Evolutionary conservation across 1,140 invertebrate genomes (phyloP).

Genomic region (Euschistus heros): DNA sequence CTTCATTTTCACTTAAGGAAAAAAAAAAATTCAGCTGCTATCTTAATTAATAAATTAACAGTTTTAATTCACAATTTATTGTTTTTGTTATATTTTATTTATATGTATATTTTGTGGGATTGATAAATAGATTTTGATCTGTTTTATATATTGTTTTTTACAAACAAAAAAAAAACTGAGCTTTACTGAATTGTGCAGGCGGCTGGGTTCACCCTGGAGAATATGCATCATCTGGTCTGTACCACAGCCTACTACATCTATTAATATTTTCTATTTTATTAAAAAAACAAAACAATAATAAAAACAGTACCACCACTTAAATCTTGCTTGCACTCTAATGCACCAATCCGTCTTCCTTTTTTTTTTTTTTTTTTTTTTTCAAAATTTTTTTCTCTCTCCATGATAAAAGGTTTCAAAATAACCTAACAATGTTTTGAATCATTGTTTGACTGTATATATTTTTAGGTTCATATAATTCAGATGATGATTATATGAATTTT

Average conservation of each 20-base stretch:
- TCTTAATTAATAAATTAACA: too few species aligned
- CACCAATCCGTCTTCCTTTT: neutral
- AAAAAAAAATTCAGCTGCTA: too few species aligned
- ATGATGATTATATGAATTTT: neutral
- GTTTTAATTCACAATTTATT: too few species aligned
- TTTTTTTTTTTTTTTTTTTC: slow-evolving; percentile 4
- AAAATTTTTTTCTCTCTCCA: neutral
- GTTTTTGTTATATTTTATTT: too few species aligned
- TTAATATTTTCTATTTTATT: slow-evolving; percentile 22
- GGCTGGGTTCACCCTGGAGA: slow-evolving; percentile 96
- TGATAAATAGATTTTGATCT: too few species aligned
- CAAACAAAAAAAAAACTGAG: neutral
- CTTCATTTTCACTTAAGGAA: too few species aligned
- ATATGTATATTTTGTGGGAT: too few species aligned
- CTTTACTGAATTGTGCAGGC: slow-evolving; percentile 45
- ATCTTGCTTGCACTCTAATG: slow-evolving; percentile 1
- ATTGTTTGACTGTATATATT: slow-evolving; percentile 4
- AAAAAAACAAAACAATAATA: too few species aligned
- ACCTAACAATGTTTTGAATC: neutral
- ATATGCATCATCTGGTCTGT: slow-evolving; percentile 93
- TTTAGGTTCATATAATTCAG: neutral
- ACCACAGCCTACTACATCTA: slow-evolving; percentile 14
- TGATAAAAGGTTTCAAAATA: neutral
- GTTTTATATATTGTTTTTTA: too few species aligned
- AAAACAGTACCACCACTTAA: neutral